Conservation (phyloP, 2,797 vertebrate genomes). For the Atherinosoma microstoma region DNA sequence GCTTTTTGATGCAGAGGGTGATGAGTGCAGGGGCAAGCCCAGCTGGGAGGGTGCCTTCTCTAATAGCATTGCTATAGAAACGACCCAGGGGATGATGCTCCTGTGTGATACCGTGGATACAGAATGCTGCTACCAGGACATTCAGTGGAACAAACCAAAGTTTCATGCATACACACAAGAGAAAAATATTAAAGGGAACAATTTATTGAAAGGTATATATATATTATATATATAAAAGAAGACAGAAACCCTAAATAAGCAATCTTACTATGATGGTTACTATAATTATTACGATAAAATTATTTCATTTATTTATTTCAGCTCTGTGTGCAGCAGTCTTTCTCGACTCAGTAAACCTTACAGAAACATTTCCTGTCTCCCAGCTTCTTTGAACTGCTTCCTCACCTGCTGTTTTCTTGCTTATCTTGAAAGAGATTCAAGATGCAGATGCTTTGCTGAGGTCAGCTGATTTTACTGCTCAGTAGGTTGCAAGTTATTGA, state of each 20-base stretch:
- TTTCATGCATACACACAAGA: constrained; percentile 82
- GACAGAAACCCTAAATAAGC: constrained; percentile 85
- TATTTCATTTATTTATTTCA: constrained; percentile 90
- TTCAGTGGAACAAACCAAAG: constrained; percentile 84
- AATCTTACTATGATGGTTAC: constrained; percentile 87
- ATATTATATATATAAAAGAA: constrained; percentile 84
- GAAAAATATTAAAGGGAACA: constrained; percentile 84
- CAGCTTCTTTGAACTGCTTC: constrained; percentile 50
- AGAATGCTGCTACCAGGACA: constrained; percentile 86
- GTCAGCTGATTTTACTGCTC: neutral
- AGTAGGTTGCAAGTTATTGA: constrained; percentile 1
- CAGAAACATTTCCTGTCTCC: constrained; percentile 76
- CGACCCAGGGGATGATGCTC: constrained; percentile 82
- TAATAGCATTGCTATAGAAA: constrained; percentile 81
- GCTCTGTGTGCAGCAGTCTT: constrained; percentile 86
- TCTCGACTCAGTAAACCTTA: constrained; percentile 87
- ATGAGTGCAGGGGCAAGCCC: constrained; percentile 49
- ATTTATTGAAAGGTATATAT: constrained; percentile 85
- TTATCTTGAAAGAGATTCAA: constrained; percentile 3
- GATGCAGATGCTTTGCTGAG: neutral
- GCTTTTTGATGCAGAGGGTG: constrained; percentile 63
- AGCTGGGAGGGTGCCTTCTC: constrained; percentile 72
- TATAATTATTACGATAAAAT: constrained; percentile 88
- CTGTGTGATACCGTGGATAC: constrained; percentile 80
- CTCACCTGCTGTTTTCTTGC: constrained; percentile 14